A percentile compares a stretch with the other conserved stretches of the same genome.
phyloP scores from a whole-genome alignment of 2,888 invertebrate species.

The Caenorhabditis sulstoni region DNA sequence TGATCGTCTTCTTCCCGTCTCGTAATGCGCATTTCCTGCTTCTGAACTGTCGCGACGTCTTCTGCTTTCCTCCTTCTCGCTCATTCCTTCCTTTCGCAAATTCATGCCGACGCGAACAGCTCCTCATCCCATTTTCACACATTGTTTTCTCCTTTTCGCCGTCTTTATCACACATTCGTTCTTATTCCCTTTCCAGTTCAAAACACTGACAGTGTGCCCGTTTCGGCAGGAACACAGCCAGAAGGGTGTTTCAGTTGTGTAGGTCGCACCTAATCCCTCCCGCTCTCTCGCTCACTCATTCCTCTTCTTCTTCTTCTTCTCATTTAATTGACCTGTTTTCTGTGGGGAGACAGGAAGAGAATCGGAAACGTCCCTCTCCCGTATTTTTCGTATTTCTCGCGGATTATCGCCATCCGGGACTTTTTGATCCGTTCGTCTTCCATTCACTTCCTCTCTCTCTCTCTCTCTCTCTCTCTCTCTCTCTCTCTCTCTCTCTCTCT shows the following conservation, averaged over 20 bases:
- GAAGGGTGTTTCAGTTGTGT: constrained; percentile 2
- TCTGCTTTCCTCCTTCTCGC: neutral
- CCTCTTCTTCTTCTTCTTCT: constrained; percentile 2
- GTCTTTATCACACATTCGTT: constrained; percentile 23
- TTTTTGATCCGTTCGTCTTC: constrained; percentile 6
- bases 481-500: neutral
- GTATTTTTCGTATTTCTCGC: neutral
- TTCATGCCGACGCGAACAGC: constrained; percentile 1
- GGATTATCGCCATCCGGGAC: constrained; percentile 17
- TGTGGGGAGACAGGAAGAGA: constrained; percentile 1
- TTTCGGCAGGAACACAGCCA: too few species aligned
- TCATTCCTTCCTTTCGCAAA: constrained; percentile 12
- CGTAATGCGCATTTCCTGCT: constrained; percentile 6
- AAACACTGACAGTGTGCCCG: too few species aligned
- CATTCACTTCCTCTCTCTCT: neutral
- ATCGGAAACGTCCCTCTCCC: neutral
- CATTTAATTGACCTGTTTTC: constrained; percentile 44
- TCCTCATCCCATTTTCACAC: constrained; percentile 10
- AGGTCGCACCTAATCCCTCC: constrained; percentile 43
- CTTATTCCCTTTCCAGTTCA: too few species aligned
- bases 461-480: neutral
- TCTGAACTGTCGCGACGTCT: constrained; percentile 7
- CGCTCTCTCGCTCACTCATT: constrained; percentile 28
- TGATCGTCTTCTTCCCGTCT: neutral
- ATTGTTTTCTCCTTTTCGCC: constrained; percentile 1